A percentile compares a stretch with the other conserved stretches of the same genome.
Evolutionary conservation across 2,888 invertebrate species (phyloP).

Genomic region (Noctua janthe): DNA sequence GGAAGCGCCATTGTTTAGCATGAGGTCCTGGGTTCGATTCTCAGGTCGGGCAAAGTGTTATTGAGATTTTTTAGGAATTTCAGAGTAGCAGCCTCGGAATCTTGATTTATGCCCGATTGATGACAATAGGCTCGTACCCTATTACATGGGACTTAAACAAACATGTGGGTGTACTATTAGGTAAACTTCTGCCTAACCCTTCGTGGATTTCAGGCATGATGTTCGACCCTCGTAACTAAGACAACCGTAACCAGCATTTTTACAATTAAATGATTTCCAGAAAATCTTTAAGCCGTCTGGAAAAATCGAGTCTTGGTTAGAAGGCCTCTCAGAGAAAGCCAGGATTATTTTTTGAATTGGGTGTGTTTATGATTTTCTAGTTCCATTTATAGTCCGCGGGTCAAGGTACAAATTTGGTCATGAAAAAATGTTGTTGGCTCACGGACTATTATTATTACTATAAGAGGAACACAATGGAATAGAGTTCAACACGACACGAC

Average conservation of each 20-base stretch:
- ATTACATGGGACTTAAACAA: not conserved
- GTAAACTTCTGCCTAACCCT: not conserved
- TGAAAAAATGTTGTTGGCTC: no score
- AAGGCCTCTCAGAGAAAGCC: not conserved
- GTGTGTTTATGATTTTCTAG: not conserved
- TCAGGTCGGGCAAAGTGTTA: not conserved
- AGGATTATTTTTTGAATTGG: not conserved
- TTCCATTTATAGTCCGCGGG: not conserved
- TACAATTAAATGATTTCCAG: not conserved
- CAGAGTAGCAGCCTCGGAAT: not conserved
- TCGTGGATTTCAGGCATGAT: not conserved
- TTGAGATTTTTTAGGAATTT: not conserved
- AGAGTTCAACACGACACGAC: not conserved
- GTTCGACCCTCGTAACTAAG: not conserved
- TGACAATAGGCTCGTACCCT: not conserved
- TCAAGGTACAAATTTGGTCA: no score
- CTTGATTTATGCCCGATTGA: not conserved
- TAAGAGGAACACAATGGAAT: slow-evolving; percentile 1
- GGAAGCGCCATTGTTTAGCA: not conserved
- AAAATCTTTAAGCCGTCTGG: not conserved
- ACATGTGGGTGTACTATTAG: not conserved
- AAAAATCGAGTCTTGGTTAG: not conserved
- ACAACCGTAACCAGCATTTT: not conserved
- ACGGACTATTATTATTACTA: no score
- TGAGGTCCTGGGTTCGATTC: not conserved